These are phyloP conservation scores for Patella depressa DNA, from an alignment of 2,888 invertebrate species.

Conservation along the genomic window DNA sequence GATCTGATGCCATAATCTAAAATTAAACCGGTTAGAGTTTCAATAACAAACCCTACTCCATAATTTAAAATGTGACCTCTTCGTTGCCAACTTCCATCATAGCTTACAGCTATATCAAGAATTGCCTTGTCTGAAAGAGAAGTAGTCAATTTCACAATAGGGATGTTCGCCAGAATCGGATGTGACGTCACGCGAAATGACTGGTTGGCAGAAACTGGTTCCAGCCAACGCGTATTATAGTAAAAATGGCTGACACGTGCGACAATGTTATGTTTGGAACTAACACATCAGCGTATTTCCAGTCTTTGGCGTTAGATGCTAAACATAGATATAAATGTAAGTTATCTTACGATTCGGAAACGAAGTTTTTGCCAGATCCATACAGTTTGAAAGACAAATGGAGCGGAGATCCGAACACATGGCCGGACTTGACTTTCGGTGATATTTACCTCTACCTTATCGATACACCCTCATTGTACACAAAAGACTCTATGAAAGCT, in stretches of 20 bases:
- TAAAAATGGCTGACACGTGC: too few relatives aligned
- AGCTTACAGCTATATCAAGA: background rate
- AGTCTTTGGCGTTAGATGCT: background rate
- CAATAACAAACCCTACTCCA: background rate
- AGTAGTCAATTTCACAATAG: background rate
- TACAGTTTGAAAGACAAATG: slow-evolving; percentile 16
- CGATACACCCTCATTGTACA: slow-evolving; percentile 18
- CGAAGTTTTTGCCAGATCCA: slow-evolving; percentile 11
- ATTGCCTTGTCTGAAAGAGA: background rate
- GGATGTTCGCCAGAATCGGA: too few relatives aligned
- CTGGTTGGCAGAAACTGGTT: too few relatives aligned
- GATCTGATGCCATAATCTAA: background rate
- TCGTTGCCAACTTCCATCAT: background rate
- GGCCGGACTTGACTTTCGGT: slow-evolving; percentile 14
- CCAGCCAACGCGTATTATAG: too few relatives aligned
- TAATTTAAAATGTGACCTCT: background rate
- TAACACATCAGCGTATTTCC: background rate
- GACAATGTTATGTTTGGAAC: too few relatives aligned
- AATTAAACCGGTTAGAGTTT: background rate
- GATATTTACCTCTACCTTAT: slow-evolving; percentile 20
- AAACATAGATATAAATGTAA: background rate
- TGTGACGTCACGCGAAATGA: too few relatives aligned
- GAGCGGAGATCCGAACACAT: slow-evolving; percentile 7
- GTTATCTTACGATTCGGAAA: background rate
- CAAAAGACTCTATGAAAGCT: slow-evolving; percentile 19